These are phyloP conservation scores for Acropternis orthonyx DNA, from an alignment of 2,797 vertebrate species.

Conservation along the genomic window DNA sequence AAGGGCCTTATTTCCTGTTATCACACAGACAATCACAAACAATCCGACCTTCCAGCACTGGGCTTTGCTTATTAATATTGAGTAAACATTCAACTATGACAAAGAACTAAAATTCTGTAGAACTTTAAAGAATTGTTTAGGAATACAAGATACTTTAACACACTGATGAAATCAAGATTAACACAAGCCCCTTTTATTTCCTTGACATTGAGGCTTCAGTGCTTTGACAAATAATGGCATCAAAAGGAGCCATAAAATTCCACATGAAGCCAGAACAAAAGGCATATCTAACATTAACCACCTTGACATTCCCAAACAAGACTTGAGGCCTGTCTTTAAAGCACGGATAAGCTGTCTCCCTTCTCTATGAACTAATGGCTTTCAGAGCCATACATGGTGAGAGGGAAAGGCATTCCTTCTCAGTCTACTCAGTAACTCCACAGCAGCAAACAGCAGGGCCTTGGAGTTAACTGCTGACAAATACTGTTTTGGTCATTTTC, in stretches of 20 bases:
- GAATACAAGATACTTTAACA: background rate
- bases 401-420: background rate
- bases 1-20: background rate
- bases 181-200: background rate
- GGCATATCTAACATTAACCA: background rate
- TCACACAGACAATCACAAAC: background rate
- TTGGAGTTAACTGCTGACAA: background rate
- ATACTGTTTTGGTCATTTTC: background rate
- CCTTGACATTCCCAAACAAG: background rate
- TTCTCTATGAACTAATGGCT: background rate
- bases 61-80: background rate
- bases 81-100: background rate
- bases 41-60: background rate
- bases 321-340: background rate
- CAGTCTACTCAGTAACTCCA: background rate
- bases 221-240: background rate
- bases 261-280: background rate
- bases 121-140: background rate
- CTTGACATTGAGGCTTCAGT: background rate
- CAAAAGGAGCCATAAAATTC: background rate
- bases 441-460: background rate
- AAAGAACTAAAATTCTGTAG: background rate
- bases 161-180: background rate
- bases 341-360: background rate
- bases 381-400: background rate